Base-by-base conservation (phyloP, 1,140 invertebrate species). In the Phortica variegata region DNA sequence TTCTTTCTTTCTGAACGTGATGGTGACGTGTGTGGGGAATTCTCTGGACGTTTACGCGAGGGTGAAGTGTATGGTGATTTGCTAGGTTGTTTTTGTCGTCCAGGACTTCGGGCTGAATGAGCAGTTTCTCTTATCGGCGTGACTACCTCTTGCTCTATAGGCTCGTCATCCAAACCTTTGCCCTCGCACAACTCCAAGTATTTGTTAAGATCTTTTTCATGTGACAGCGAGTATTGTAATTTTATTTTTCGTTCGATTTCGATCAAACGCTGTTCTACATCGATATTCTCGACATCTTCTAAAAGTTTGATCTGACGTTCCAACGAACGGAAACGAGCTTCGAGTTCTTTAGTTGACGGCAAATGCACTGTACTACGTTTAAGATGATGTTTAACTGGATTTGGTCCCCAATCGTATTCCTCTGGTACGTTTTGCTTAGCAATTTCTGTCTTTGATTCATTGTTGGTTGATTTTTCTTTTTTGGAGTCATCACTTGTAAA, bases 191-290 rank as follows among this genome's bases (percentile, higher is more conserved):
- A 46, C 7, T 73, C 70, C 12, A 73, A 8, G 18, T 65, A 73
- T 38, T 71, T 73, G 18, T 66, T 70, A 0, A 73, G 52, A 21
- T 73, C 70, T n/a, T 68, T 73, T 15, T 73, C 70, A 29, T 73
- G 70, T 0, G 70, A 73, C 2, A 73, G 43, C 3, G 70, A 73
- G 18, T 73, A 73, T 18, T 73, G 70, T 13, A 73, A 13, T 18
- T 73, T 73, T 13, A 73, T 73, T 52, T 73, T 73, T 2, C 70
- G 47, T 16, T 73, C 70, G 17, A 73, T 73, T 47, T 73, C 70
- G 15, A 17, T 49, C 3, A 73, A 34, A 3, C 70, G 50, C 29
- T 73, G 62, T 45, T 73, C 70, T 9, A 73, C 70, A 56, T 73
- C 70, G 13, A 73, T 73, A 17, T 73, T 73, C 16, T 73, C 70